A percentile compares a stretch with the other conserved stretches of the same genome.
phyloP scores from a whole-genome alignment of 2,113 vertebrate genomes.

The Steatornis caripensis region DNA sequence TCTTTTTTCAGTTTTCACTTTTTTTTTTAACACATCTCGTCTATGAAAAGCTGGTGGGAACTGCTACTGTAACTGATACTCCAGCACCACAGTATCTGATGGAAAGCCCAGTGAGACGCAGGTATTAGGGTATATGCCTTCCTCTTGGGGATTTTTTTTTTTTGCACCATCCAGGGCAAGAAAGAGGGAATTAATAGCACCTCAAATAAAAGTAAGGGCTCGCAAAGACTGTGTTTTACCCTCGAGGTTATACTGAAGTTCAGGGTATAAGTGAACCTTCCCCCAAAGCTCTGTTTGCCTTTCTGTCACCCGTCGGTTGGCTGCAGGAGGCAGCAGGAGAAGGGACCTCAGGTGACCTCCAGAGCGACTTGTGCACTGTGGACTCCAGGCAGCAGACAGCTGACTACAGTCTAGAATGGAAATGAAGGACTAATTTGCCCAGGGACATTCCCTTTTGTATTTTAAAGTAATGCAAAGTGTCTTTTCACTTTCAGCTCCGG shows the following conservation, averaged over 20 bases:
- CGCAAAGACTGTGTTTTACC: neutral
- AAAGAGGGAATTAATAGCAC: neutral
- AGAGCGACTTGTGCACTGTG: neutral
- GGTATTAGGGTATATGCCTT: neutral
- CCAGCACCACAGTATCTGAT: neutral
- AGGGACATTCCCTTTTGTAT: slow-evolving; percentile 53
- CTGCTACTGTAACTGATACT: neutral
- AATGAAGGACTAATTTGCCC: slow-evolving; percentile 46
- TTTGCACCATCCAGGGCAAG: neutral
- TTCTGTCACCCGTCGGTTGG: neutral
- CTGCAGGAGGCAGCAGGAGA: neutral
- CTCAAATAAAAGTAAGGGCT: neutral
- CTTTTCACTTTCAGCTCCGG: slow-evolving; percentile 65
- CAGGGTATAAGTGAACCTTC: neutral
- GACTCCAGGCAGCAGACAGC: slow-evolving; percentile 52
- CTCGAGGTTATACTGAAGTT: neutral
- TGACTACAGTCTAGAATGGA: slow-evolving; percentile 53
- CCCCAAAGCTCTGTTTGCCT: slow-evolving; percentile 9
- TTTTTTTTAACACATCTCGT: neutral
- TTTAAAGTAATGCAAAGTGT: slow-evolving; percentile 57
- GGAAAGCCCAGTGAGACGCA: neutral
- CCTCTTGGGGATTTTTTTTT: neutral
- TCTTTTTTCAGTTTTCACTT: neutral
- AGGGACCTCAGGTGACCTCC: slow-evolving; percentile 41
- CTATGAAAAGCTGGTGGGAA: neutral